Evolutionary conservation across 2,888 invertebrate genomes (phyloP), one percentile per base, ranked within the genome.

Genomic region (Bimastos eiseni): DNA sequence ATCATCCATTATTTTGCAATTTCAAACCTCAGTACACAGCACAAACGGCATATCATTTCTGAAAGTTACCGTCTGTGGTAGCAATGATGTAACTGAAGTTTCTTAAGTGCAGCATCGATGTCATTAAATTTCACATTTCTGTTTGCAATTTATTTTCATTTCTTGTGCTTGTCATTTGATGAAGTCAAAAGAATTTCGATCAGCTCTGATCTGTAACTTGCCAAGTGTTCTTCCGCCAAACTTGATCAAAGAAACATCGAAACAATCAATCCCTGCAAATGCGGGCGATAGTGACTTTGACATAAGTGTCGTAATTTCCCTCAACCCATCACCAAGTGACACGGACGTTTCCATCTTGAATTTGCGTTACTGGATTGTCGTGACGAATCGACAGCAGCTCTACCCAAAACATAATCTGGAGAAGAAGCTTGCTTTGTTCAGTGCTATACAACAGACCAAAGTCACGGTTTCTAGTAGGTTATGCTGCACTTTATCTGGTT

Each of bases 301-400:
- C 36, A 5, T 91, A 30, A 90, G 90, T 36, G 90, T 91, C 33
- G 30, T 91, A 33, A 84, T 91, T 83, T 88, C 83, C 33, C 91
- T 44, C 55, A 89, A 90, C 83, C 33, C 33, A 21, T 44, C 89
- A 24, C 86, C 91, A 30, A 70, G 17, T 34, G 83, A 37, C 83
- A 19, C 34, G 55, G 83, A 44, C 49, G 33, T 21, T 83, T 36
- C 41, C n/a, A 34, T 34, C 30, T 94, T 96, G 30, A 95, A 95
- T 91, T 95, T 97, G 49, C 96, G 96, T 93, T 96, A 96, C 93
- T 97, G 96, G 93, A 95, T 96, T 41, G 95, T 97, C 90, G 95
- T 97, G 83, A 96, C 96, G 2, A 96, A 96, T 90, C 92, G 93
- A 33, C 92, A 93, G 86, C 93, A 94, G 83, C 91, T 94, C 49